Percentiles rank a stretch among this genome's conserved stretches.
These are phyloP conservation scores for Resseliella maxima DNA, from an alignment of 2,888 invertebrate species.

Conservation along the genomic window DNA sequence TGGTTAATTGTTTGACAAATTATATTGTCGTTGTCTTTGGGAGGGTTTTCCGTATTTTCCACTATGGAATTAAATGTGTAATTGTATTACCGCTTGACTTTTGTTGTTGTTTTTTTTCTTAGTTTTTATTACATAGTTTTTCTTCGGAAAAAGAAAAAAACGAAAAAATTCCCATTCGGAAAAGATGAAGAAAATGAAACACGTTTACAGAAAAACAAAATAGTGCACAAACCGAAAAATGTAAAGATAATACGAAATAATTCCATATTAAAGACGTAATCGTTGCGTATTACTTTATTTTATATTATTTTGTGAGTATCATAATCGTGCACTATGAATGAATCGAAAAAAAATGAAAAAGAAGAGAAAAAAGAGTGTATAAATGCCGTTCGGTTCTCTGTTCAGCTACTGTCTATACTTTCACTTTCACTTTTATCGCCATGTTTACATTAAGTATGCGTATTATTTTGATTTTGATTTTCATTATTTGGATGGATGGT, in stretches of 20 bases:
- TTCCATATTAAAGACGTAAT: conserved; percentile 44
- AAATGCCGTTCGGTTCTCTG: conserved; percentile 14
- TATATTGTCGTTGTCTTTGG: background rate
- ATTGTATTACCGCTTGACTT: conserved; percentile 36
- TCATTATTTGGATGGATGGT: conserved; percentile 38
- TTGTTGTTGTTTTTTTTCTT: background rate
- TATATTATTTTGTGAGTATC: background rate
- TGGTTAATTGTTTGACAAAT: conserved; percentile 3
- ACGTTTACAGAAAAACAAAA: background rate
- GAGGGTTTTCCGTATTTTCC: conserved; percentile 1
- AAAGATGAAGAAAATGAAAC: conserved; percentile 25
- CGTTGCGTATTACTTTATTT: conserved; percentile 45
- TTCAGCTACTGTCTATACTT: conserved; percentile 20
- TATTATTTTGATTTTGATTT: conserved; percentile 14
- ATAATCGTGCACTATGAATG: conserved; percentile 37
- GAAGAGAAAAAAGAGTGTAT: background rate
- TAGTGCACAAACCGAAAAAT: conserved; percentile 16
- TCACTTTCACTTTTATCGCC: conserved; percentile 45
- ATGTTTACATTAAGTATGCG: conserved; percentile 41
- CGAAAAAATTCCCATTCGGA: no score
- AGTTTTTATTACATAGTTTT: background rate
- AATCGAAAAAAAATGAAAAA: background rate
- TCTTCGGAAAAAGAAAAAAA: background rate
- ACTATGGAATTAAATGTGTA: conserved; percentile 5
- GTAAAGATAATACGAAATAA: conserved; percentile 34